Evolutionary conservation across 1,140 invertebrate genomes (phyloP).

Genomic region (Eriosoma lanigerum): DNA sequence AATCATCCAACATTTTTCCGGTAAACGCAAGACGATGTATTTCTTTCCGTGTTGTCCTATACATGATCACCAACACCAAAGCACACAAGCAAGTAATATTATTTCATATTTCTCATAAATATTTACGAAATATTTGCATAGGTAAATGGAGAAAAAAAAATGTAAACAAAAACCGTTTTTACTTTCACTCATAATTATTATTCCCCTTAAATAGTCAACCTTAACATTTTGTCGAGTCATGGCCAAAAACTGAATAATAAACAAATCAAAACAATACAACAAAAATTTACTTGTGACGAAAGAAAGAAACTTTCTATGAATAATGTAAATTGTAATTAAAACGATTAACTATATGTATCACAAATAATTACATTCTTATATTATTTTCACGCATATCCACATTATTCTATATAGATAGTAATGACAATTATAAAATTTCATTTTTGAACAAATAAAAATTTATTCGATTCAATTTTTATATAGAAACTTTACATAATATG

Average conservation of each 20-base stretch:
- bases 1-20: not conserved
- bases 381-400: no score
- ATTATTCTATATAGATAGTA: no score
- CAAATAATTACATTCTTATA: no score
- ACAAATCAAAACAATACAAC: not conserved
- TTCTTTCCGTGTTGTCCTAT: not conserved
- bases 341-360: not conserved
- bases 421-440: no score
- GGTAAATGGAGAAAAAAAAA: not conserved
- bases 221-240: constrained; percentile 9
- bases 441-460: no score
- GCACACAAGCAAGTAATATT: no score
- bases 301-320: constrained; percentile 18
- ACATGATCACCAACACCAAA: no score
- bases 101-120: not conserved
- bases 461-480: no score
- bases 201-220: constrained; percentile 6
- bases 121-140: not conserved
- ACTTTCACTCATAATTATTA: constrained; percentile 16
- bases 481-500: no score
- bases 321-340: constrained; percentile 6
- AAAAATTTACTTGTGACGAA: not conserved
- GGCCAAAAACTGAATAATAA: not conserved
- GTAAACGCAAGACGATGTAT: not conserved
- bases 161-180: not conserved